phyloP scores from a whole-genome alignment of 2,797 vertebrate genomes.

The Taeniopygia guttata region DNA sequence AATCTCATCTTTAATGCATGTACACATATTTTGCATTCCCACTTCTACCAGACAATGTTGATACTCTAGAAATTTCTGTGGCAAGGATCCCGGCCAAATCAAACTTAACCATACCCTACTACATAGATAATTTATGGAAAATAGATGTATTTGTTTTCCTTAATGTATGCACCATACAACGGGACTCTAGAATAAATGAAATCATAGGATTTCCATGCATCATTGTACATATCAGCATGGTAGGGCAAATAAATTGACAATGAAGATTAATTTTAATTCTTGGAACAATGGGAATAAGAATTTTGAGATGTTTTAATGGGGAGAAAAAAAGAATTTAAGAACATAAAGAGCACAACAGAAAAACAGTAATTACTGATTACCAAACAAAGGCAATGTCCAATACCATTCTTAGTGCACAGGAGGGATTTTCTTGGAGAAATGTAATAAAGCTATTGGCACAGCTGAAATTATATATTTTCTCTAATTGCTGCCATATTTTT shows the following conservation, averaged over 20 bases:
- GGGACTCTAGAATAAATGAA: neutral
- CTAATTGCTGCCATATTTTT: neutral
- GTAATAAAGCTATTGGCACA: neutral
- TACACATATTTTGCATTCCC: neutral
- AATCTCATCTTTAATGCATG: neutral
- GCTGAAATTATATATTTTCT: neutral
- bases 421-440: slow-evolving; percentile 2
- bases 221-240: neutral
- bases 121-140: neutral
- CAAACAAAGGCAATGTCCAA: neutral
- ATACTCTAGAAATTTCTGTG: neutral
- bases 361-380: neutral
- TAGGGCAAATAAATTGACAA: neutral
- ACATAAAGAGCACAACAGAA: neutral
- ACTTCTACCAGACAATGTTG: neutral
- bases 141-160: neutral
- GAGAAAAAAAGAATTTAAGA: neutral
- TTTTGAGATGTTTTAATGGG: neutral
- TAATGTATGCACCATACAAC: neutral
- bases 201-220: neutral
- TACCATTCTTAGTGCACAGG: neutral
- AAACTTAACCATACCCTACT: neutral
- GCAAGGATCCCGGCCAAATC: neutral
- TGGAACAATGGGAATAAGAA: neutral
- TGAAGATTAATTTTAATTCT: neutral